Evolutionary conservation across 2,888 invertebrate species (phyloP).

Genomic region (Polymixis lichenea): DNA sequence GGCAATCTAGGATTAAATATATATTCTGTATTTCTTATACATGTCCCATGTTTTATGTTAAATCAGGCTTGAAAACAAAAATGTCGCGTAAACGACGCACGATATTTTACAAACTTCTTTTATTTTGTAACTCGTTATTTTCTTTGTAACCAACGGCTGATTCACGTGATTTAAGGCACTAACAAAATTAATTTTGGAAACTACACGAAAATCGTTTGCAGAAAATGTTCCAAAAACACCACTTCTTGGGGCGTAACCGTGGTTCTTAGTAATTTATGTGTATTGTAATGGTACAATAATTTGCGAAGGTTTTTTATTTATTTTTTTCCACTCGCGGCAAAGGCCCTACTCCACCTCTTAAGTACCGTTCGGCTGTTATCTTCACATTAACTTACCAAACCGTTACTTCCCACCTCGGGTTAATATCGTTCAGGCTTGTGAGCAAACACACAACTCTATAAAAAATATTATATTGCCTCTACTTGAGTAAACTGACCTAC

Average conservation of each 20-base stretch:
- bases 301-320: conserved; percentile 62
- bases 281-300: conserved; percentile 64
- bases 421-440: conserved; percentile 71
- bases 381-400: conserved; percentile 76
- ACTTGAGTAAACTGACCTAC: conserved; percentile 61
- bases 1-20: conserved; percentile 56
- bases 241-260: conserved; percentile 51
- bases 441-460: conserved; percentile 64
- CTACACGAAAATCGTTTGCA: conserved; percentile 27
- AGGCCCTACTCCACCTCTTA: conserved; percentile 65
- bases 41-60: conserved; percentile 38
- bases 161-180: conserved; percentile 50
- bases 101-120: conserved; percentile 45
- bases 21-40: conserved; percentile 46
- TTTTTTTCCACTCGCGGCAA: conserved; percentile 58
- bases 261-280: conserved; percentile 59
- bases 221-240: conserved; percentile 42
- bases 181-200: conserved; percentile 50
- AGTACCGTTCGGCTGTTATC: conserved; percentile 78
- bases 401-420: conserved; percentile 75
- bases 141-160: conserved; percentile 33
- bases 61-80: conserved; percentile 40
- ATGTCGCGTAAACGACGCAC: conserved; percentile 31
- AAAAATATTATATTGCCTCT: conserved; percentile 57
- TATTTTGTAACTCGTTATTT: conserved; percentile 26